Conservation (phyloP, 1,140 invertebrate species). For the Brachionus asplanchnoidis region DNA sequence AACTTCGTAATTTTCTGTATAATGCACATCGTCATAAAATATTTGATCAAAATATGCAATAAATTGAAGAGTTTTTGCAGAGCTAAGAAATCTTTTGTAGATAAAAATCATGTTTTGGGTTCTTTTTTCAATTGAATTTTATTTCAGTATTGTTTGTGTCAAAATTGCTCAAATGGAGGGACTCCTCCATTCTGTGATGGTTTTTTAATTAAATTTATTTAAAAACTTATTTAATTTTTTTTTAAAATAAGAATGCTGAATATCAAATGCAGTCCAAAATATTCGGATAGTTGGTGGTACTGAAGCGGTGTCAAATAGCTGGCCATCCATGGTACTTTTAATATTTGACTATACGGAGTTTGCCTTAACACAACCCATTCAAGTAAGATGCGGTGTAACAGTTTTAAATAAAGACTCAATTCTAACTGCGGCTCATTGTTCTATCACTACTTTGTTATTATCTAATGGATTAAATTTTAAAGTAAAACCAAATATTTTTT, state of each 20-base stretch:
- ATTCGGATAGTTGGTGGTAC: not conserved
- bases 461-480: not conserved
- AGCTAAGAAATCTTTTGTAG: too few relatives aligned
- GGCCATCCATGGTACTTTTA: not conserved
- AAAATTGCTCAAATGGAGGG: not conserved
- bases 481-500: not conserved
- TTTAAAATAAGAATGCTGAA: not conserved
- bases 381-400: not conserved
- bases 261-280: not conserved
- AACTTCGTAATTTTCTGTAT: too few relatives aligned
- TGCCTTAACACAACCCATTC: too few relatives aligned
- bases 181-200: not conserved
- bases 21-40: too few relatives aligned
- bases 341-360: not conserved
- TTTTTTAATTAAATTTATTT: not conserved
- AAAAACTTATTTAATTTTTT: not conserved
- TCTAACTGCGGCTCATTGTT: conserved; percentile 28
- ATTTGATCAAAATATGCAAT: too few relatives aligned
- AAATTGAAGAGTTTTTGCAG: too few relatives aligned
- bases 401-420: not conserved
- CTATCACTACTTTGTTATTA: not conserved
- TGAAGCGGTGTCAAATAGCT: not conserved
- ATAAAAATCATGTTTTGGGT: too few relatives aligned
- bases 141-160: not conserved
- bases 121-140: not conserved